A percentile compares a stretch with the other conserved stretches of the same genome.
Evolutionary conservation across 2,888 invertebrate species (phyloP).

Genomic region (Morinoia aosen): DNA sequence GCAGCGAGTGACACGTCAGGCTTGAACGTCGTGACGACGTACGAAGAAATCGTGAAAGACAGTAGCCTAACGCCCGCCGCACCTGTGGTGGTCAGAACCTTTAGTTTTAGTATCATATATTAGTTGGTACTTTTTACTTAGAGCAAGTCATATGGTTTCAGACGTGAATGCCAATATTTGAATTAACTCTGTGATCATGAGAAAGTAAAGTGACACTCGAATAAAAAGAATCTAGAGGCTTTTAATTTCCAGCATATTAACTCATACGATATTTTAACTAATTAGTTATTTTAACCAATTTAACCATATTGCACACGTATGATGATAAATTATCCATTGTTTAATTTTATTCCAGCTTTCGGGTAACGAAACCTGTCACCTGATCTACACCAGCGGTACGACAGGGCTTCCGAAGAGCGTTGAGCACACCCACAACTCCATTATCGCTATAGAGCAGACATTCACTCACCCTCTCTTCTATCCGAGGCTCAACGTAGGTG

Average conservation of each 20-base stretch:
- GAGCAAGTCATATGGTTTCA: too few relatives aligned
- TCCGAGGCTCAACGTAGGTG: background rate
- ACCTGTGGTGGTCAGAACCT: background rate
- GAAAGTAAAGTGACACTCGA: too few relatives aligned
- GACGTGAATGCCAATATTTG: too few relatives aligned
- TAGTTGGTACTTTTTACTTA: too few relatives aligned
- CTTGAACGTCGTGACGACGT: background rate
- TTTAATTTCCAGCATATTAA: background rate
- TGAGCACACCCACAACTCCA: background rate
- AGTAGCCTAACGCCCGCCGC: background rate
- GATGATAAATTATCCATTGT: too few relatives aligned
- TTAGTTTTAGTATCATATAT: background rate
- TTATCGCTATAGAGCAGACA: background rate
- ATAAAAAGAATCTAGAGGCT: background rate
- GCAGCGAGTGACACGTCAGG: background rate
- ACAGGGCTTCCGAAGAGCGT: background rate
- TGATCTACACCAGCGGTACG: conserved; percentile 8
- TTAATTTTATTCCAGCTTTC: background rate
- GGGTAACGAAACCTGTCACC: background rate
- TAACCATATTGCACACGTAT: too few relatives aligned
- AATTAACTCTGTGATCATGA: too few relatives aligned
- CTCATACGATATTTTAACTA: too few relatives aligned
- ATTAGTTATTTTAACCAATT: background rate
- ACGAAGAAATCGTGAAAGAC: background rate
- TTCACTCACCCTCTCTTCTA: background rate